Percentiles rank a stretch among this genome's conserved stretches.
Conservation (phyloP, 2,888 invertebrate genomes). For the Morpho deidamia region DNA sequence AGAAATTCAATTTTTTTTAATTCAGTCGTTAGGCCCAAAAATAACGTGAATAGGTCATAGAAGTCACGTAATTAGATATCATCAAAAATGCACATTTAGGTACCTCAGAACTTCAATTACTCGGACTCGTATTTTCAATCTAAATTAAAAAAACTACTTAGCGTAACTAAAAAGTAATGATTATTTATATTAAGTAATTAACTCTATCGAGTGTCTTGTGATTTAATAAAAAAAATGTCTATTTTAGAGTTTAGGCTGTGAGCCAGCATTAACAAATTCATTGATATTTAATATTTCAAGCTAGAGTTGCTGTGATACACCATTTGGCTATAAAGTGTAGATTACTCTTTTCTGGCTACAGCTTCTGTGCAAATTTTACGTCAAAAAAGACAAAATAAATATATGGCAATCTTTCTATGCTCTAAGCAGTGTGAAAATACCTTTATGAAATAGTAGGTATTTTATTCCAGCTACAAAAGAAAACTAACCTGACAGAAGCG, state of each 20-base stretch:
- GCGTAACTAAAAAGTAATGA: slow-evolving; percentile 39
- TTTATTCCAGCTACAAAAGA: not conserved
- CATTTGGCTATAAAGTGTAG: slow-evolving; percentile 65
- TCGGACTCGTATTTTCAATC: slow-evolving; percentile 61
- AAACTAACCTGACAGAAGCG: not conserved
- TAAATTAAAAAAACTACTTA: slow-evolving; percentile 34
- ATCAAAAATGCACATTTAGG: slow-evolving; percentile 15
- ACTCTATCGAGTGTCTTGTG: slow-evolving; percentile 51
- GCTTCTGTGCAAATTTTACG: not conserved
- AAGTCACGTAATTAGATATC: slow-evolving; percentile 3
- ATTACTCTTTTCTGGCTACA: slow-evolving; percentile 43
- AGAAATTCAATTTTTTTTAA: not conserved
- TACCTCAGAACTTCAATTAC: slow-evolving; percentile 26
- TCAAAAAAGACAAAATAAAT: no score
- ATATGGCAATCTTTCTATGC: no score
- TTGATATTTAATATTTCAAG: slow-evolving; percentile 69
- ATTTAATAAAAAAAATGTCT: slow-evolving; percentile 50
- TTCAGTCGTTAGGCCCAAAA: not conserved
- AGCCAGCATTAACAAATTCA: slow-evolving; percentile 69
- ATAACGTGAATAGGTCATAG: no score
- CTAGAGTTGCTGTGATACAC: slow-evolving; percentile 78
- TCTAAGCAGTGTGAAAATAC: not conserved
- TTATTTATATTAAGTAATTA: slow-evolving; percentile 27
- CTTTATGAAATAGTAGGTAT: not conserved
- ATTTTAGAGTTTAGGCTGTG: slow-evolving; percentile 72